Percentiles rank a stretch among this genome's conserved stretches.
Evolutionary conservation across 1,140 invertebrate species (phyloP).

Genomic region (Microplitis demolitor): DNA sequence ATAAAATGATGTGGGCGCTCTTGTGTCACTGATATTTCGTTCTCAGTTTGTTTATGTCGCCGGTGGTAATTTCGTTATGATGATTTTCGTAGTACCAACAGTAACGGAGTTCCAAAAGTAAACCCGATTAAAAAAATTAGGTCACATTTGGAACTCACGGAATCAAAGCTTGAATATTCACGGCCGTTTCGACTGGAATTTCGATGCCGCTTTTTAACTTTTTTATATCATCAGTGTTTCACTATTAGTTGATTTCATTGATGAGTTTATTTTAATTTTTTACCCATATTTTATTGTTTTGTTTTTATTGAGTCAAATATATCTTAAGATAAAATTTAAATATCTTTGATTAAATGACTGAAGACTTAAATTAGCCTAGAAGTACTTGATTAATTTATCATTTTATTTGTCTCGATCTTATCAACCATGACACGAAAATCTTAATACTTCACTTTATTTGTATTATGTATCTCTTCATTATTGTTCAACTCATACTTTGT

Average conservation of each 20-base stretch:
- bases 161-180: slow-evolving; percentile 10
- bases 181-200: not conserved
- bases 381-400: too few relatives aligned
- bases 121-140: too few relatives aligned
- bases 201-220: too few relatives aligned
- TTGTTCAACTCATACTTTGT: too few relatives aligned
- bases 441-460: too few relatives aligned
- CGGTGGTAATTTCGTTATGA: not conserved
- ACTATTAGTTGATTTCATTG: not conserved
- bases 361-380: too few relatives aligned
- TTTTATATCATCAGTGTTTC: not conserved
- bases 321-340: not conserved
- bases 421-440: too few relatives aligned
- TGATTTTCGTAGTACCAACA: not conserved
- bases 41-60: not conserved
- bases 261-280: too few relatives aligned
- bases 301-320: not conserved
- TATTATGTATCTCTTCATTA: too few relatives aligned
- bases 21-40: slow-evolving; percentile 16
- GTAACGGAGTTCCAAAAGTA: not conserved
- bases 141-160: not conserved
- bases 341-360: too few relatives aligned
- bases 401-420: too few relatives aligned
- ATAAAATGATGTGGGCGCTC: not conserved
- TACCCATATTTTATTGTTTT: not conserved